These are phyloP conservation scores for Cecidostiba fungosa DNA, from an alignment of 2,888 invertebrate species.

Conservation along the genomic window DNA sequence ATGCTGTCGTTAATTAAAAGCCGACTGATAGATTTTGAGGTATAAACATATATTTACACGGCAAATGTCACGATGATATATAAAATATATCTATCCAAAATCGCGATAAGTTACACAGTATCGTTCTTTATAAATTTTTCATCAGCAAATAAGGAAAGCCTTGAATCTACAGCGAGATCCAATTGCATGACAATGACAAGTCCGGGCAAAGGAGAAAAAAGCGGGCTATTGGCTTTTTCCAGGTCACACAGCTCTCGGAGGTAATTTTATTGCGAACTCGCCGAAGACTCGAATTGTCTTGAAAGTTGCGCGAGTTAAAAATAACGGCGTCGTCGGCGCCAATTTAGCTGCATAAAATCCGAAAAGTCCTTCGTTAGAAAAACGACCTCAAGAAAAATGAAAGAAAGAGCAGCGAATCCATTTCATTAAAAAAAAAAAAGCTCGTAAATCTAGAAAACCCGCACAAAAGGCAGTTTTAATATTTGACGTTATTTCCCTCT, in stretches of 20 bases:
- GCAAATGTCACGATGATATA: no score
- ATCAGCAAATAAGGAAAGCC: background rate
- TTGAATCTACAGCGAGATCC: background rate
- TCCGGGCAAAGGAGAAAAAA: background rate
- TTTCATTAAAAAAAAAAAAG: constrained; percentile 25
- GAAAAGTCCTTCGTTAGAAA: background rate
- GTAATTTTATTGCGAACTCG: constrained; percentile 27
- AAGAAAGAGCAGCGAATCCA: background rate
- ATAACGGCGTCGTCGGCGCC: constrained; percentile 5
- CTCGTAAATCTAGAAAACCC: background rate
- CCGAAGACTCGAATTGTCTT: constrained; percentile 19
- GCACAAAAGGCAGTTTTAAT: background rate
- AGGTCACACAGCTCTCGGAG: background rate
- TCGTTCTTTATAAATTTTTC: background rate
- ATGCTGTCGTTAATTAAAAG: background rate
- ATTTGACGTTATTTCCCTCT: no score
- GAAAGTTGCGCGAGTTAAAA: constrained; percentile 35
- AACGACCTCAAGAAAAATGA: background rate
- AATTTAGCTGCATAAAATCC: background rate
- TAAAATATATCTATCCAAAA: no score
- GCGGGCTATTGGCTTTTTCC: constrained; percentile 4
- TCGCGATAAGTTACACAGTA: no score
- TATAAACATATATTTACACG: background rate
- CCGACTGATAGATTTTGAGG: no score
- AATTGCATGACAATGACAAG: background rate